Evolutionary conservation across 2,113 vertebrate species (phyloP).

Genomic region (Oplegnathus fasciatus): DNA sequence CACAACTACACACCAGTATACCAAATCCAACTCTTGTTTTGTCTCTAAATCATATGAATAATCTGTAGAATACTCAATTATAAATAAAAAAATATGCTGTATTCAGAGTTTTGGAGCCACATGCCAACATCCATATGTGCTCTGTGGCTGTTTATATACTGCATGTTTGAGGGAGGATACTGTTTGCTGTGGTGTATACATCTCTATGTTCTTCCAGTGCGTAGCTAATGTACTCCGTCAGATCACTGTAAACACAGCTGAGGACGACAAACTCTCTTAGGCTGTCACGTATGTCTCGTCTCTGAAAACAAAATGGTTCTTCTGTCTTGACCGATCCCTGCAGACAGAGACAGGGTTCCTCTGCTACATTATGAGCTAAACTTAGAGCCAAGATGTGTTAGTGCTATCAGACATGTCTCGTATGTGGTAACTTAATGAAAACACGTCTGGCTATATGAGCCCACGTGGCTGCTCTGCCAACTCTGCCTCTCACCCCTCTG

Average conservation of each 20-base stretch:
- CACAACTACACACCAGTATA: background rate
- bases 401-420: conserved; percentile 23
- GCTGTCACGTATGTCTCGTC: background rate
- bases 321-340: conserved; percentile 14
- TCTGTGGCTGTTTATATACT: background rate
- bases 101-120: background rate
- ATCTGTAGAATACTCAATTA: background rate
- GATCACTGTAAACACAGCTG: conserved; percentile 34
- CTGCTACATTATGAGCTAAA: background rate
- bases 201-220: background rate
- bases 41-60: background rate
- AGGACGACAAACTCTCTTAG: background rate
- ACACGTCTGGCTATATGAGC: conserved; percentile 27
- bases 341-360: conserved; percentile 14
- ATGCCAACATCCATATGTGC: background rate
- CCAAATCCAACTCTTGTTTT: background rate
- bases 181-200: conserved; percentile 20
- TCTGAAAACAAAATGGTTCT: conserved; percentile 8
- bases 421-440: conserved; percentile 44
- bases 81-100: background rate
- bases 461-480: conserved; percentile 9
- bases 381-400: conserved; percentile 30
- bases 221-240: conserved; percentile 19
- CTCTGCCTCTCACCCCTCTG: conserved; percentile 1
- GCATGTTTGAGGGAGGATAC: background rate